These are phyloP conservation scores for Aplidium turbinatum DNA, from an alignment of 23 tunicate genomes.

Conservation along the genomic window DNA sequence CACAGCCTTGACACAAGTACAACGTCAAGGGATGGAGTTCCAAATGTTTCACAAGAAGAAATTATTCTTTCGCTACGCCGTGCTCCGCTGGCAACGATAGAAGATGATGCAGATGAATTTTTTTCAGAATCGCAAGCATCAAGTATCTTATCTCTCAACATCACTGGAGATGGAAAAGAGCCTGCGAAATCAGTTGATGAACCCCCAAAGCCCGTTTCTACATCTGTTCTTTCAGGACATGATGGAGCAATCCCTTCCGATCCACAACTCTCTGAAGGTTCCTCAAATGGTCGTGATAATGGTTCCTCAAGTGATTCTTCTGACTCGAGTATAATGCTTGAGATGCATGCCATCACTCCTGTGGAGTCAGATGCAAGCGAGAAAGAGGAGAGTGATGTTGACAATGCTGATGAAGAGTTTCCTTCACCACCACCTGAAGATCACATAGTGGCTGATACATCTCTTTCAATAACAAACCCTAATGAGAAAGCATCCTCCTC, in stretches of 20 bases:
- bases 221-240: not conserved
- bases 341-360: conserved; percentile 5
- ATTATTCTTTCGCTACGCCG: conserved; percentile 58
- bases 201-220: not conserved
- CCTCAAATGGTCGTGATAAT: not conserved
- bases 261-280: not conserved
- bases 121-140: conserved; percentile 43
- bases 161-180: not conserved
- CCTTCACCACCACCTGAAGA: conserved; percentile 17
- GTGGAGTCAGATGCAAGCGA: too few species aligned
- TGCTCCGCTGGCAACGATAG: conserved; percentile 77
- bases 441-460: not conserved
- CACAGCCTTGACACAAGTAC: conserved; percentile 23
- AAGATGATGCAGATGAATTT: conserved; percentile 58
- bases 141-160: conserved; percentile 39
- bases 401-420: not conserved
- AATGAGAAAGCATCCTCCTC: not conserved
- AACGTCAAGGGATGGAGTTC: conserved; percentile 5
- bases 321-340: not conserved
- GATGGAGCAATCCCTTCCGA: not conserved
- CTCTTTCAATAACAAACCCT: not conserved
- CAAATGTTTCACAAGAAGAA: conserved; percentile 68
- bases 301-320: not conserved
- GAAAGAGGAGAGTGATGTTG: too few species aligned
- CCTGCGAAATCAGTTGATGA: not conserved